These are phyloP conservation scores for Monochamus alternatus DNA, from an alignment of 2,888 invertebrate genomes.

Conservation along the genomic window DNA sequence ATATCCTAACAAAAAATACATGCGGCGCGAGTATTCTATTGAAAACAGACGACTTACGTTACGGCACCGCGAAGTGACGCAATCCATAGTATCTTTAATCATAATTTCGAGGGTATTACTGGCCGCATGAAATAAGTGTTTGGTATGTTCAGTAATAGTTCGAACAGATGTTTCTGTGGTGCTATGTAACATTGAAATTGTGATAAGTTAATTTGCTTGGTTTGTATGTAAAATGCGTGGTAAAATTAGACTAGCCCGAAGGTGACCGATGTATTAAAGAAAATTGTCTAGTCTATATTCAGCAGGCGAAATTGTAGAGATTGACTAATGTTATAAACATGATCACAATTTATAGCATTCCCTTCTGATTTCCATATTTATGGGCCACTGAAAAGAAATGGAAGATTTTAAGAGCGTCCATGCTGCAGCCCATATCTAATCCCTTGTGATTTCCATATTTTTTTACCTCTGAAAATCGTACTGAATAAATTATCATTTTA, in stretches of 20 bases:
- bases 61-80: constrained; percentile 15
- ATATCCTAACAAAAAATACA: not conserved
- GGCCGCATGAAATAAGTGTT: not conserved
- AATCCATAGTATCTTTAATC: constrained; percentile 32
- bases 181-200: constrained; percentile 18
- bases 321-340: no score
- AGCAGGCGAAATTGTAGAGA: no score
- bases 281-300: not conserved
- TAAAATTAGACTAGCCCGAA: constrained; percentile 39
- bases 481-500: no score
- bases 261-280: constrained; percentile 21
- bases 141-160: constrained; percentile 12
- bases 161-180: constrained; percentile 33
- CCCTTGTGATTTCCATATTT: no score
- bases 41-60: not conserved
- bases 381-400: no score
- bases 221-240: constrained; percentile 38
- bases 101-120: constrained; percentile 11
- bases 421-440: no score
- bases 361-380: no score
- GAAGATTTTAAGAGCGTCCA: no score
- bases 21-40: not conserved
- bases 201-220: constrained; percentile 16
- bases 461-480: no score
- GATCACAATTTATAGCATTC: no score